These are phyloP conservation scores for Cecidostiba fungosa DNA, from an alignment of 2,888 invertebrate genomes.

Conservation along the genomic window DNA sequence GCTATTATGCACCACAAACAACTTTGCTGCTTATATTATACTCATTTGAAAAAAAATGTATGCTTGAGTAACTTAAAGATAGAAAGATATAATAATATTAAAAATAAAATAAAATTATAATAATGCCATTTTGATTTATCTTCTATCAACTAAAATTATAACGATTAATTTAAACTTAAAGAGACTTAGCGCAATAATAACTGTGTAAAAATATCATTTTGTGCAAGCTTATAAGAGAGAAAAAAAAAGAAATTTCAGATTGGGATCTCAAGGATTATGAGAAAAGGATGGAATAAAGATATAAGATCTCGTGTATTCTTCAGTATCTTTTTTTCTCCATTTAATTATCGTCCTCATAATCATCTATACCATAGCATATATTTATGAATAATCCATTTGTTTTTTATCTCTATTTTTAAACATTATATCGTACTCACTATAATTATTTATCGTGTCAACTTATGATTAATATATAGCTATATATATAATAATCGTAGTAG, in stretches of 20 bases:
- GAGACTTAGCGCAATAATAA: not conserved
- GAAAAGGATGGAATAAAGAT: slow-evolving; percentile 59
- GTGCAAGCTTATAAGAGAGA: not conserved
- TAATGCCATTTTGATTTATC: not conserved
- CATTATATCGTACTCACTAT: slow-evolving; percentile 70
- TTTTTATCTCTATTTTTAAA: slow-evolving; percentile 60
- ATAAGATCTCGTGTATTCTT: slow-evolving; percentile 50
- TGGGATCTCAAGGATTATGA: slow-evolving; percentile 50
- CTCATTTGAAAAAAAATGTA: too few relatives aligned
- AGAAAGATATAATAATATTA: not conserved
- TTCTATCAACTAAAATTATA: not conserved
- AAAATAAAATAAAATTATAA: not conserved
- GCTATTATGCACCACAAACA: too few relatives aligned
- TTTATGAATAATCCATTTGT: slow-evolving; percentile 58
- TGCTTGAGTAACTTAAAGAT: not conserved
- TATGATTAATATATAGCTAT: slow-evolving; percentile 75
- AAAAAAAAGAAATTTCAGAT: not conserved
- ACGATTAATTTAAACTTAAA: not conserved
- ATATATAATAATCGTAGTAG: slow-evolving; percentile 60
- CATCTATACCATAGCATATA: slow-evolving; percentile 61
- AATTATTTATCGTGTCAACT: slow-evolving; percentile 75
- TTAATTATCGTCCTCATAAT: slow-evolving; percentile 63
- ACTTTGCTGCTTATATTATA: too few relatives aligned
- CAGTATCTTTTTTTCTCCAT: slow-evolving; percentile 61
- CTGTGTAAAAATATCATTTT: not conserved